A percentile compares a stretch with the other conserved stretches of the same genome.
These are phyloP conservation scores for Mycalesis mineus DNA, from an alignment of 2,888 invertebrate species.

Conservation along the genomic window DNA sequence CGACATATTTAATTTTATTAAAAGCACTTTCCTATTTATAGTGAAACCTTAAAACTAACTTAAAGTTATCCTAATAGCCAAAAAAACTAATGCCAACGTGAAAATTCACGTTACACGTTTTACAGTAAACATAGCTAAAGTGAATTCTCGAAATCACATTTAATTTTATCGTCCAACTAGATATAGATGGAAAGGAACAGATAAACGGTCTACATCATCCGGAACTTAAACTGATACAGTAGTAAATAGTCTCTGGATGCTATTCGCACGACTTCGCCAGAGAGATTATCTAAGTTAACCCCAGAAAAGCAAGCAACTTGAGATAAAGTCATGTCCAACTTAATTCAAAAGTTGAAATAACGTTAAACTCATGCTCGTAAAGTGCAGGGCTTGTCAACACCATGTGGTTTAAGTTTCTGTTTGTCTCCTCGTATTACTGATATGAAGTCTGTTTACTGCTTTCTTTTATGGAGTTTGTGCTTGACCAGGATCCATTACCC, in stretches of 20 bases:
- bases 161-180: too few species aligned
- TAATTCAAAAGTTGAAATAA: constrained; percentile 7
- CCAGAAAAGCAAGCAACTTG: constrained; percentile 3
- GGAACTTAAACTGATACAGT: neutral
- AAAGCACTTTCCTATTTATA: too few species aligned
- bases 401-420: constrained; percentile 34
- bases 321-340: constrained; percentile 7
- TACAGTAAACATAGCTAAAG: too few species aligned
- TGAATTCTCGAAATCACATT: too few species aligned
- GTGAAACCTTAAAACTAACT: too few species aligned
- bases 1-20: too few species aligned
- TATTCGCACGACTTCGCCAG: constrained; percentile 17
- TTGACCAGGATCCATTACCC: neutral
- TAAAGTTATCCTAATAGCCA: too few species aligned
- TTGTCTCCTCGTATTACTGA: constrained; percentile 30
- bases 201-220: too few species aligned
- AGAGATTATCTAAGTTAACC: neutral
- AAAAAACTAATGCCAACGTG: too few species aligned
- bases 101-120: too few species aligned
- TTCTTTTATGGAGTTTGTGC: neutral
- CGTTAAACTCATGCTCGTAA: constrained; percentile 27
- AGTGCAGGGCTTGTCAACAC: constrained; percentile 35
- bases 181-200: too few species aligned
- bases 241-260: neutral
- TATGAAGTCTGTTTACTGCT: neutral